These are phyloP conservation scores for Colletes gigas DNA, from an alignment of 1,140 invertebrate species.

Conservation along the genomic window DNA sequence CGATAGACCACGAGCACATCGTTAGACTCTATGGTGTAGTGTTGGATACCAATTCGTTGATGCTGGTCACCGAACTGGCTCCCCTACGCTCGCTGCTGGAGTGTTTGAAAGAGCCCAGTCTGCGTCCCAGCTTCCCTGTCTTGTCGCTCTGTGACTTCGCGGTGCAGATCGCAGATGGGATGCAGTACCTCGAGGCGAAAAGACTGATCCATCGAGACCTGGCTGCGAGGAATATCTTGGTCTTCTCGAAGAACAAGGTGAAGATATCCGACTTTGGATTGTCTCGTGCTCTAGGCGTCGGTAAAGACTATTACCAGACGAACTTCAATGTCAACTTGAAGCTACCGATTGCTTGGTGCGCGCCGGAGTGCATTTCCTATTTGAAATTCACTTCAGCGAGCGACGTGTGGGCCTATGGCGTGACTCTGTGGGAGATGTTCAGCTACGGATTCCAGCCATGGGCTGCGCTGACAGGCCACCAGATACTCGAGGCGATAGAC, in stretches of 20 bases:
- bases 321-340: slow-evolving; percentile 99
- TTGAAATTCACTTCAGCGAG: slow-evolving; percentile 97
- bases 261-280: slow-evolving; percentile 99
- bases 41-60: slow-evolving; percentile 94
- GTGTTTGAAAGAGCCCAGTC: slow-evolving; percentile 95
- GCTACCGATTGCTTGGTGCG: slow-evolving; percentile 99
- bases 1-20: slow-evolving; percentile 97
- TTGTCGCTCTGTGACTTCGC: slow-evolving; percentile 94
- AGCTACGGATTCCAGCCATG: slow-evolving; percentile 98
- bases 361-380: slow-evolving; percentile 98
- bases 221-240: slow-evolving; percentile 96
- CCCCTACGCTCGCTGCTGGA: slow-evolving; percentile 96
- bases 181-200: slow-evolving; percentile 97
- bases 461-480: slow-evolving; percentile 96
- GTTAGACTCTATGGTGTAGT: slow-evolving; percentile 98
- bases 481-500: slow-evolving; percentile 98
- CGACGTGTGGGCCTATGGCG: slow-evolving; percentile 98
- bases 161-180: slow-evolving; percentile 97
- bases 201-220: slow-evolving; percentile 96
- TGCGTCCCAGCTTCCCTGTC: slow-evolving; percentile 94
- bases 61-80: slow-evolving; percentile 98
- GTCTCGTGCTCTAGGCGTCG: slow-evolving; percentile 96
- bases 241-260: slow-evolving; percentile 97
- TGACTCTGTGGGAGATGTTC: slow-evolving; percentile 99
- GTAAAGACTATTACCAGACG: slow-evolving; percentile 99